Base-by-base conservation (phyloP, 2,888 invertebrate genomes). In the Therioaphis trifolii region DNA sequence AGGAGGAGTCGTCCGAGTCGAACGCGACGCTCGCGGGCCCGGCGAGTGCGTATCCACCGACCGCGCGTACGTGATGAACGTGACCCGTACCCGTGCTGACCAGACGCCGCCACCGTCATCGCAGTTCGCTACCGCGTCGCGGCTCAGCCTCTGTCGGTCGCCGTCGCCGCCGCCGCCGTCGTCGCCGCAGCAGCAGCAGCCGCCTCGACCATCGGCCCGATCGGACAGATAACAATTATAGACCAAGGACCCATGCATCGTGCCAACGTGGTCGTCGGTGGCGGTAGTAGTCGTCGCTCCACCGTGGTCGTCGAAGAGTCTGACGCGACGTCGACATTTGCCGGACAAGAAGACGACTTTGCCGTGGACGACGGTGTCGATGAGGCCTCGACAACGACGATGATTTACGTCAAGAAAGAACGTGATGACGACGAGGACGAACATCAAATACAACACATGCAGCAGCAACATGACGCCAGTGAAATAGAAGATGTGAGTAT, bases 401-500 rank as follows among this genome's bases (percentile, higher is more conserved):
- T 68, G 52, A 49, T 78, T 24, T 52, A 68, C 14, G 68, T 78
- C 35, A 78, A 78, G 14, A 78, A 78, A 52, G 78, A 78, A n/a
- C 40, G 55, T 27, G 52, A 78, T 4, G 68, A 68, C 3, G 77
- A 78, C 2, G 63, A 77, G 1, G 27, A 3, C n/a, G 52, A 35
- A 12, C 49, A 66, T 29, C 77, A 35, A 15, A 9, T 55, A 21
- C 43, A 14, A n/a, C 55, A 43, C 12, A 11, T 18, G 21, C 63
- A 27, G 14, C 76, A 76, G 29, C 68, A 68, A n/a, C 76, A 63
- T 4, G 68, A 52, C 21, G 18, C 12, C 5, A 61, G 24, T 2
- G 52, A 68, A 52, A 78, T 68, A 5, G 68, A 78, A 66, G 49
- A 78, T 9, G 78, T 78, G 24, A 78, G 78, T 78, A 66, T n/a